Evolutionary conservation across 1,140 invertebrate species (phyloP).

Genomic region (Drosophila mojavensis): DNA sequence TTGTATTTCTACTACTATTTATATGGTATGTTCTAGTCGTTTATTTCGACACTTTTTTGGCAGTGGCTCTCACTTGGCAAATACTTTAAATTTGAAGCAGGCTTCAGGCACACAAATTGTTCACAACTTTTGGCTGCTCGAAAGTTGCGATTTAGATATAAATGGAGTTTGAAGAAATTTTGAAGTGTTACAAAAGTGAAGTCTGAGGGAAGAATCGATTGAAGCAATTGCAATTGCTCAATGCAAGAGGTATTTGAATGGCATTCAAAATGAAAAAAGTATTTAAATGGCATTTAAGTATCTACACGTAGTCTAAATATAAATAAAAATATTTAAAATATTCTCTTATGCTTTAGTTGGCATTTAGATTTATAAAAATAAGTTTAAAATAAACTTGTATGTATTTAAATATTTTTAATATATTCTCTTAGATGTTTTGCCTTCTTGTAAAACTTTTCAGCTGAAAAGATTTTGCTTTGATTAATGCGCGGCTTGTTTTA

Average conservation of each 20-base stretch:
- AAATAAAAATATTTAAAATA: too few relatives aligned
- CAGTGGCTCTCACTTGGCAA: conserved; percentile 5
- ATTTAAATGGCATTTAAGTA: too few relatives aligned
- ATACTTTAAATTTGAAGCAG: conserved; percentile 38
- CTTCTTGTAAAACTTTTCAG: not conserved
- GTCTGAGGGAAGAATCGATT: not conserved
- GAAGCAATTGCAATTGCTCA: conserved; percentile 14
- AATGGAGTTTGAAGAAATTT: not conserved
- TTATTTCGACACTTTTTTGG: not conserved
- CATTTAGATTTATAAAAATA: too few relatives aligned
- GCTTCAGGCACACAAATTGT: conserved; percentile 46
- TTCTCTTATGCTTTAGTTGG: not conserved
- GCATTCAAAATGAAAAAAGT: not conserved
- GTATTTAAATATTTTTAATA: too few relatives aligned
- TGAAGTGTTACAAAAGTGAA: conserved; percentile 2
- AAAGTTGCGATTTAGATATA: conserved; percentile 39
- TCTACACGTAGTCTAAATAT: too few relatives aligned
- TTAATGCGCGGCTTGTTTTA: conserved; percentile 25
- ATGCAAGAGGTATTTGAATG: not conserved
- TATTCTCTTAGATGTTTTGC: too few relatives aligned
- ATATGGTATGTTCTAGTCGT: not conserved
- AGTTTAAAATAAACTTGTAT: too few relatives aligned
- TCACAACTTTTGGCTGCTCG: conserved; percentile 55
- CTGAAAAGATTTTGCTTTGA: not conserved
- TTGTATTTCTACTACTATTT: not conserved